Base-by-base conservation (phyloP, 2,113 vertebrate species). In the Dicentrarchus labrax region DNA sequence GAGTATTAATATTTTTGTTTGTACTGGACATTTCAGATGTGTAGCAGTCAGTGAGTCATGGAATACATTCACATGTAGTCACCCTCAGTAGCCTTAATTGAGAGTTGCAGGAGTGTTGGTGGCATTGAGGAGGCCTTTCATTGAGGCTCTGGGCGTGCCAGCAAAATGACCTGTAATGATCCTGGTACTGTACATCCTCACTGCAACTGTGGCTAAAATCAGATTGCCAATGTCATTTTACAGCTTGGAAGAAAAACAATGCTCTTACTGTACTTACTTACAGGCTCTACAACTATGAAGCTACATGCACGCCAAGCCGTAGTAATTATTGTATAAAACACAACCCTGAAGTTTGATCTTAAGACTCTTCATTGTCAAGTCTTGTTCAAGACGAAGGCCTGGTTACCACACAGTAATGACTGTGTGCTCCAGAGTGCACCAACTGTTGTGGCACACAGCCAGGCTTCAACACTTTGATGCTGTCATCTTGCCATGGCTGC, bases 141-240 rank as follows among this genome's bases (percentile, higher is more conserved):
- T 85, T 87, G 80, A 78, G 66, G 56, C 56, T 59, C 61, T 84
- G 88, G 79, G 88, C 72, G 85, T 89, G 92, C 86, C 90, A 86
- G 76, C 74, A 88, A 68, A 88, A 80, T 84, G 86, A 88, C 93
- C 92, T 86, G 54, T 43, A 89, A 86, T 83, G 79, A 89, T 86
- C 81, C 83, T 72, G 51, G 71, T 74, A 45, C 64, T 80, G 50
- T 75, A 45, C 75, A 70, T 62, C 30, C 53, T 62, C 9, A n/a
- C 41, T 72, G 43, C 47, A 60, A 38, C 47, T 66, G 41, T 30
- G 66, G 72, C 22, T 30, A 85, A 80, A 80, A 77, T 79, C 13
- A 11, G 24, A 11, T 56, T 62, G n/a, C 47, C 76, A 47, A 68
- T 86, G 87, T 79, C 8, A 76, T 77, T 81, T 78, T 22, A 82